Percentiles rank a stretch among this genome's conserved stretches.
Evolutionary conservation across 2,888 invertebrate species (phyloP).

Genomic region (Macaria liturata): DNA sequence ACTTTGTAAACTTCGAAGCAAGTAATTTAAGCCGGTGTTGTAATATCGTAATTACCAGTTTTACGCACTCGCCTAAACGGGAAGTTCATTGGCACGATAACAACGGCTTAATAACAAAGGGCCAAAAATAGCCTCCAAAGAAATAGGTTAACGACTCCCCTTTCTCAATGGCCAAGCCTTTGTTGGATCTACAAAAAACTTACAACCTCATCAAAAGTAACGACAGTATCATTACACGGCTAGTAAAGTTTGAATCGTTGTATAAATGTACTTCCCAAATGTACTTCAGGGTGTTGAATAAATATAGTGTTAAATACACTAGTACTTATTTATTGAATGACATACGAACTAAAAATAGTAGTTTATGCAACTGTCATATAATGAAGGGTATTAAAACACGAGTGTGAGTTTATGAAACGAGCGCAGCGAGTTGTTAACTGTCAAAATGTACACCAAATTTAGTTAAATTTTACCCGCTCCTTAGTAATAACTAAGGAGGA

Average conservation of each 20-base stretch:
- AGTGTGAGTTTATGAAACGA: no score
- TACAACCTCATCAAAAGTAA: conserved; percentile 27
- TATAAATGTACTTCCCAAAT: not conserved
- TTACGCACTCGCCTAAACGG: conserved; percentile 22
- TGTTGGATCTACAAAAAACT: conserved; percentile 22
- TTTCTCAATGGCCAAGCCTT: conserved; percentile 32
- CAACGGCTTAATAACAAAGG: conserved; percentile 48
- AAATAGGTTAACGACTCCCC: conserved; percentile 70
- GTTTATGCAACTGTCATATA: no score
- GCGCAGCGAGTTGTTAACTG: no score
- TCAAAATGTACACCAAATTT: no score
- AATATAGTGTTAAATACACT: no score
- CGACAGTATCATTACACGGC: conserved; percentile 11
- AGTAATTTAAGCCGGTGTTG: conserved; percentile 20
- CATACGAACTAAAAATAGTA: no score
- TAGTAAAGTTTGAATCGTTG: not conserved
- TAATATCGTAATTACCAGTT: conserved; percentile 26
- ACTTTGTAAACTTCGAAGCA: conserved; percentile 3
- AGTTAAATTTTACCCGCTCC: no score
- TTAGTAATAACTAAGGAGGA: no score
- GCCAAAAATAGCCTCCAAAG: conserved; percentile 62
- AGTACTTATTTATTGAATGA: no score
- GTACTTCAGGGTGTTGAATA: no score
- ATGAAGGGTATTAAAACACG: no score
- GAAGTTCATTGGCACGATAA: conserved; percentile 41